A percentile compares a stretch with the other conserved stretches of the same genome.
Evolutionary conservation across 2,888 invertebrate genomes (phyloP).

Genomic region (Rotaria socialis): DNA sequence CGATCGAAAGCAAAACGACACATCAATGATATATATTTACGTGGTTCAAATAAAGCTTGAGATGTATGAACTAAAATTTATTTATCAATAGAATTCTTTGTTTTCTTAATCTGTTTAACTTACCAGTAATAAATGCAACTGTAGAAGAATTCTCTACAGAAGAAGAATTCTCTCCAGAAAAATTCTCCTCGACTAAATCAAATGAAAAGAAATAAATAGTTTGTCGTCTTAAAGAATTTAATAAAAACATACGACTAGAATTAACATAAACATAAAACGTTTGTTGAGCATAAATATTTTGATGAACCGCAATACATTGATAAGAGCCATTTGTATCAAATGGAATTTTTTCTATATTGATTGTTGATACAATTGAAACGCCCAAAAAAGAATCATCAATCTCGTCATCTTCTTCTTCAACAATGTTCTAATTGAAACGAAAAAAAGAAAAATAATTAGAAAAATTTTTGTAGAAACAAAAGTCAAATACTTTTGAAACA

Average conservation of each 20-base stretch:
- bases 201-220: background rate
- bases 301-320: background rate
- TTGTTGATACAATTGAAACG: background rate
- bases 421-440: background rate
- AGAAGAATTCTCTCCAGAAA: background rate
- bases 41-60: background rate
- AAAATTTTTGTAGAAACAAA: too few relatives aligned
- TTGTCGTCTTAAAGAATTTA: too few relatives aligned
- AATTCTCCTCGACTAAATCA: background rate
- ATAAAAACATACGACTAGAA: background rate
- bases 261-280: background rate
- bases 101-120: background rate
- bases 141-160: background rate
- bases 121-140: background rate
- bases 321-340: conserved; percentile 5
- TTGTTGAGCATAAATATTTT: background rate
- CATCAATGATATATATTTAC: background rate
- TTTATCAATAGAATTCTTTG: too few relatives aligned
- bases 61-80: background rate
- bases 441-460: background rate
- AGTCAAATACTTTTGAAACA: background rate
- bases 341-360: background rate
- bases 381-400: background rate
- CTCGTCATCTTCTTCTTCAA: background rate
- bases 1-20: background rate